These are phyloP conservation scores for Saguinus imperator DNA, from an alignment of 2,113 vertebrate genomes.

Conservation along the genomic window DNA sequence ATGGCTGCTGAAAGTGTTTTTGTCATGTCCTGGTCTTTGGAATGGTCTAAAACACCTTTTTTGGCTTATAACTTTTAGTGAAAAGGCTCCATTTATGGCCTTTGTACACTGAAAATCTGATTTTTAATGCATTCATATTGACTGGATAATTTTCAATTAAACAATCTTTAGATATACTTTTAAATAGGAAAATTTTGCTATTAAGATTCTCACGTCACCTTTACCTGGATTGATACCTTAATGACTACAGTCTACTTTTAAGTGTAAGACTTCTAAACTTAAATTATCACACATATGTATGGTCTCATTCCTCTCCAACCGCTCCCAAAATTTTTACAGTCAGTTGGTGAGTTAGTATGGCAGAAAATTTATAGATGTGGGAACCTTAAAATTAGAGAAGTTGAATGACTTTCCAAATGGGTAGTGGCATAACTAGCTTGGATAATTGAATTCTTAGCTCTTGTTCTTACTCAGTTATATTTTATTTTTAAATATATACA, in stretches of 20 bases:
- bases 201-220: background rate
- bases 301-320: background rate
- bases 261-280: background rate
- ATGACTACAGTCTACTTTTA: background rate
- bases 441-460: background rate
- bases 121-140: background rate
- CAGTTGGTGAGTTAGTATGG: background rate
- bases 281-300: background rate
- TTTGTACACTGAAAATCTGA: background rate
- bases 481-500: conserved; percentile 1
- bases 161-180: background rate
- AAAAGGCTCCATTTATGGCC: background rate
- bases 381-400: background rate
- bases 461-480: conserved; percentile 1
- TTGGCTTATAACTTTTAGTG: background rate
- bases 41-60: background rate
- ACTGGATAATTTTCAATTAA: background rate
- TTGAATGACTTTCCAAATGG: background rate
- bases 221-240: background rate
- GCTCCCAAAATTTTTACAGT: background rate
- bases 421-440: background rate
- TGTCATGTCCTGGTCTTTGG: background rate
- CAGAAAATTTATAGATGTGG: background rate
- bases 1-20: background rate
- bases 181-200: background rate